Conservation (phyloP, 2,797 vertebrate species). For the Emys orbicularis region DNA sequence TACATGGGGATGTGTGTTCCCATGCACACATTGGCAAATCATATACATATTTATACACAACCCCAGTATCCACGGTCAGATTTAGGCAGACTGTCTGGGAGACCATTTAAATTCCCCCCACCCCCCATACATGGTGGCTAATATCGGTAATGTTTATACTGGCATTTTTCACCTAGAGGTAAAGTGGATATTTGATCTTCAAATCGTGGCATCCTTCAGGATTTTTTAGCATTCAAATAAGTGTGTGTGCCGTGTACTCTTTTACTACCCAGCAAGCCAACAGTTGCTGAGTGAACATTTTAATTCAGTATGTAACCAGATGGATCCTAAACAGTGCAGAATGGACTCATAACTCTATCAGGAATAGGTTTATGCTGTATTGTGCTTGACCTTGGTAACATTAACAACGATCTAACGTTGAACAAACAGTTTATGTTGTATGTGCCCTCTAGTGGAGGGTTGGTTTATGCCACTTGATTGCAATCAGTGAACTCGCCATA, state of each 20-base stretch:
- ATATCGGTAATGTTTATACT: too few relatives aligned
- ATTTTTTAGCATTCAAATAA: not conserved
- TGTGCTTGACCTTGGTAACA: not conserved
- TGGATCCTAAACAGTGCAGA: not conserved
- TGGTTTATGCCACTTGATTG: not conserved
- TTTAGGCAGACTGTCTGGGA: not conserved
- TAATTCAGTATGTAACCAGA: not conserved
- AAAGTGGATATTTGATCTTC: not conserved
- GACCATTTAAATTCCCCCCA: not conserved
- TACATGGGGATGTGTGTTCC: not conserved
- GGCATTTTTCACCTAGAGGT: not conserved
- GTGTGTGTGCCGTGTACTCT: not conserved
- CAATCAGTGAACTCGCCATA: not conserved
- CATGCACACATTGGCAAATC: not conserved
- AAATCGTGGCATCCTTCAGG: not conserved
- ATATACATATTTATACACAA: not conserved
- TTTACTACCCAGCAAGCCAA: slow-evolving; percentile 7
- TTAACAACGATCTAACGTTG: not conserved
- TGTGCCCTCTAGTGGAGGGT: slow-evolving; percentile 25
- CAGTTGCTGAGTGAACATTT: not conserved
- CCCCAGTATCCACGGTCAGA: not conserved
- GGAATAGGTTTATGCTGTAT: not conserved
- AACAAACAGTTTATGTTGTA: not conserved
- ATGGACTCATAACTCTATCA: not conserved
- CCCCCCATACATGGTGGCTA: not conserved